Conservation (phyloP, 2,888 invertebrate genomes). For the Xestia ashworthii region DNA sequence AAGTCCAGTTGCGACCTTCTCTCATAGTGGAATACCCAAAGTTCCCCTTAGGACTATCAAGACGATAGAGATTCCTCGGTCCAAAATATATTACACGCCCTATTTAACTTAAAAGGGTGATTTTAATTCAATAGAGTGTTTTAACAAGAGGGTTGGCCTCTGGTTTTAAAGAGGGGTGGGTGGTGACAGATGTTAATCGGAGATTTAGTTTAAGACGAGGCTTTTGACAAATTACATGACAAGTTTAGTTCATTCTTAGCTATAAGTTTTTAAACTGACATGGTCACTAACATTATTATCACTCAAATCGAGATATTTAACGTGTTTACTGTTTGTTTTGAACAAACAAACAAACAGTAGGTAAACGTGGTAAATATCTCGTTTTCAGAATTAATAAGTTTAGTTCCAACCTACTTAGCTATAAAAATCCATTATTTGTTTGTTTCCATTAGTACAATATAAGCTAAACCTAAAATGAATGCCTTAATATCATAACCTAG, state of each 20-base stretch:
- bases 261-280: background rate
- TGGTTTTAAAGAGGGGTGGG: constrained; percentile 53
- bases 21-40: background rate
- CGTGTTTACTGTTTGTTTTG: too few species aligned
- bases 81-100: constrained; percentile 52
- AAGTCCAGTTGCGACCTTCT: too few species aligned
- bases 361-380: too few species aligned
- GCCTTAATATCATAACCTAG: background rate
- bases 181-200: constrained; percentile 45
- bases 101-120: constrained; percentile 68
- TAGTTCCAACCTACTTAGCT: background rate
- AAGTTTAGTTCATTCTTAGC: background rate
- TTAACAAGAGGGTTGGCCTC: constrained; percentile 49
- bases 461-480: background rate
- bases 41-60: background rate
- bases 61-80: constrained; percentile 44
- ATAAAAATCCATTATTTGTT: background rate
- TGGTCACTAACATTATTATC: too few species aligned
- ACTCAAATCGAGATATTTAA: too few species aligned
- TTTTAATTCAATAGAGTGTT: constrained; percentile 71
- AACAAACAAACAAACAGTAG: too few species aligned
- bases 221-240: constrained; percentile 9
- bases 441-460: background rate
- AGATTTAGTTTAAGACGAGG: constrained; percentile 33
- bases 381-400: too few species aligned